Evolutionary conservation across 2,113 vertebrate species (phyloP), one percentile per base, ranked within the genome.

Genomic region (Gasterosteus nipponicus): DNA sequence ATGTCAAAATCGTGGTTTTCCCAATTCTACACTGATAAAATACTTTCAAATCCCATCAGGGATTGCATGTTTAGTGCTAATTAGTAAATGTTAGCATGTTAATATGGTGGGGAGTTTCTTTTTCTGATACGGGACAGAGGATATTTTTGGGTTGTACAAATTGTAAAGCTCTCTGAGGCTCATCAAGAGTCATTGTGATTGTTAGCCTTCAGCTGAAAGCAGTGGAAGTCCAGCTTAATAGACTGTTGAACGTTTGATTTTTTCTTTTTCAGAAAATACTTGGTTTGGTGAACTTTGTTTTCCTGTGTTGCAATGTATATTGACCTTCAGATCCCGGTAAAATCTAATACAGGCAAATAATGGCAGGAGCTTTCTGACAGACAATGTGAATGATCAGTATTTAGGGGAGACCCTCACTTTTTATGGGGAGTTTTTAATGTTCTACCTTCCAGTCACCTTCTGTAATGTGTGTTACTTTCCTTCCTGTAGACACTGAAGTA

Each of bases 401-500:
- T 57, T 31, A 57, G 19, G 26, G 54, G 54, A 57, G 26, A 14
- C 29, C 54, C 54, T 57, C 26, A 14, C 3, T 33, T 58, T 33
- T 58, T 58, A 22, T 54, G 51, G 10, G 22, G n/a, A 53, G 5
- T 54, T 54, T 26, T 26, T 26, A 19, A 53, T 53, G 4, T 53
- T 53, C 19, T 42, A 14, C n/a, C 35, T 2, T 39, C 51, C 16
- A n/a, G 33, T 60, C 16, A 35, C 1, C 26, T 46, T 3, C 22
- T 49, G 10, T 56, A 39, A 68, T 63, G 39, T 67, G 10, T 46
- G 42, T n/a, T 53, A 0, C 19, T 57, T 1, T 12, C 19, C 15
- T 31, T 10, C 33, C 62, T 16, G 0, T 81, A 97, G 96, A 96
- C 96, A 0, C 86, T 97, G 67, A 97, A 97, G 63, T 97, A 97